Evolutionary conservation across 92 coral and sea anemone genomes (phyloP).

Genomic region (Plumapathes pennacea): DNA sequence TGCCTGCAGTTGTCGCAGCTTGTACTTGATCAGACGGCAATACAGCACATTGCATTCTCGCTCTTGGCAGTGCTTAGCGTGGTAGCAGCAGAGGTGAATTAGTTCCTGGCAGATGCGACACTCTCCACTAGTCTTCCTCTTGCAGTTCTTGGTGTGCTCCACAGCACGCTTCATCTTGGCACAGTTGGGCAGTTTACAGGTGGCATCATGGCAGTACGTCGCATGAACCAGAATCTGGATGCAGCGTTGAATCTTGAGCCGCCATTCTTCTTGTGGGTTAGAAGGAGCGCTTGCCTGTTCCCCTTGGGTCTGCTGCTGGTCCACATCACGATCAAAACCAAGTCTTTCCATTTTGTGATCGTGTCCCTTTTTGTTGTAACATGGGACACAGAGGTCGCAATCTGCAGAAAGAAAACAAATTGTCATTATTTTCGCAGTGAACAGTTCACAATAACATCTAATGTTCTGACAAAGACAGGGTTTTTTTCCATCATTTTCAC

Average conservation of each 20-base stretch:
- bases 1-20: slow-evolving; percentile 89
- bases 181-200: slow-evolving; percentile 79
- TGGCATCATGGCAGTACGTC: slow-evolving; percentile 78
- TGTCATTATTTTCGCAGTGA: not conserved
- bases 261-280: slow-evolving; percentile 90
- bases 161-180: slow-evolving; percentile 98
- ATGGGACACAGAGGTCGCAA: slow-evolving; percentile 92
- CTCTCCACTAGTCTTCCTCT: slow-evolving; percentile 88
- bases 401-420: slow-evolving; percentile 42
- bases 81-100: slow-evolving; percentile 94
- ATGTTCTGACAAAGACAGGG: not conserved
- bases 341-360: slow-evolving; percentile 97
- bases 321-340: slow-evolving; percentile 92
- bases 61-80: slow-evolving; percentile 95
- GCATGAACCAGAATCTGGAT: slow-evolving; percentile 97
- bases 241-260: slow-evolving; percentile 91
- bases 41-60: slow-evolving; percentile 93
- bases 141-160: slow-evolving; percentile 95
- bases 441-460: not conserved
- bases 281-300: slow-evolving; percentile 75
- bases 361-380: slow-evolving; percentile 94
- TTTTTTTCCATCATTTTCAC: no score
- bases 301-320: slow-evolving; percentile 84
- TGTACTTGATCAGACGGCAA: slow-evolving; percentile 93
- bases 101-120: slow-evolving; percentile 98